phyloP scores from a whole-genome alignment of 2,797 vertebrate genomes.

The Rhincodon typus region DNA sequence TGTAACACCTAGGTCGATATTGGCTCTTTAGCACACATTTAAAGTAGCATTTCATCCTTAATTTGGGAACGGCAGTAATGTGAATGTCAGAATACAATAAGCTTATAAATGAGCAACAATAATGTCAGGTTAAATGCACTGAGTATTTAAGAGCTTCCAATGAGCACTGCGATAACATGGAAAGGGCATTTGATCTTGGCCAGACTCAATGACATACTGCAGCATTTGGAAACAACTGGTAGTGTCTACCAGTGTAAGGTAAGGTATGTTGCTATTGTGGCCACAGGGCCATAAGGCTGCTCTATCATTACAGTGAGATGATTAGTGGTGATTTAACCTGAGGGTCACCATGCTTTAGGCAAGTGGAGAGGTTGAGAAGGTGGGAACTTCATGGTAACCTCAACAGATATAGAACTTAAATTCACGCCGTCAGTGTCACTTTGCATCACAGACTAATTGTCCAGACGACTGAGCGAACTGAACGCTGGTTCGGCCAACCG shows the following conservation, averaged over 20 bases:
- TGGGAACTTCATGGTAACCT: too few relatives aligned
- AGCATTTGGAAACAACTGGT: neutral
- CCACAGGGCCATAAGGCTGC: too few relatives aligned
- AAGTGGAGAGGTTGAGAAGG: too few relatives aligned
- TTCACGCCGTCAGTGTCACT: too few relatives aligned
- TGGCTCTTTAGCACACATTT: slow-evolving; percentile 8
- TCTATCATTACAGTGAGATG: too few relatives aligned
- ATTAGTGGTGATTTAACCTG: too few relatives aligned
- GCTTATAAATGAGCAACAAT: neutral
- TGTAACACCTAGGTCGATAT: slow-evolving; percentile 3
- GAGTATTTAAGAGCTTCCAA: neutral
- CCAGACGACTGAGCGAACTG: too few relatives aligned
- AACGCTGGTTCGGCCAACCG: too few relatives aligned
- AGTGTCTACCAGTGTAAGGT: neutral
- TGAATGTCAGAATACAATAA: slow-evolving; percentile 27
- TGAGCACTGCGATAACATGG: neutral
- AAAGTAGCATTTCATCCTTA: slow-evolving; percentile 2
- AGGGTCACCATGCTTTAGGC: too few relatives aligned
- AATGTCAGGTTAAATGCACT: neutral
- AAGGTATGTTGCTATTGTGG: too few relatives aligned
- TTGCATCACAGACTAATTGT: too few relatives aligned
- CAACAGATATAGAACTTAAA: too few relatives aligned
- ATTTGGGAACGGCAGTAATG: slow-evolving; percentile 9
- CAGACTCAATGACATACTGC: neutral
- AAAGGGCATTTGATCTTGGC: neutral